Base-by-base conservation (phyloP, 2,113 vertebrate genomes). In the Nothobranchius kuhntae region DNA sequence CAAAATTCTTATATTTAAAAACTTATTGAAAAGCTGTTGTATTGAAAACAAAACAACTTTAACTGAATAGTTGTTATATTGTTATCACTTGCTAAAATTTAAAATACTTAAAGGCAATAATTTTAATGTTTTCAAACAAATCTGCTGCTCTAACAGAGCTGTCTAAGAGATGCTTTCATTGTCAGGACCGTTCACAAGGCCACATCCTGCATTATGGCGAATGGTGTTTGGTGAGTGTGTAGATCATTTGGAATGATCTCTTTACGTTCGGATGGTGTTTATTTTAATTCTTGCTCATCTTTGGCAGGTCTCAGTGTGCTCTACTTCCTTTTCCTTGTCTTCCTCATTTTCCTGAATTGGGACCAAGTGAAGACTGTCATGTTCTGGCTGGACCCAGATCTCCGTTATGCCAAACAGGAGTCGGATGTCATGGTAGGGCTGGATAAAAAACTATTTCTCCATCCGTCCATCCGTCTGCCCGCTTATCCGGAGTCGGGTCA, bases 321-420 rank as follows among this genome's bases (percentile, higher is more conserved):
- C 40, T 99, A 98, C 90, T 98, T 99, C 92, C 92, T 98, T 47
- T 97, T 99, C 89, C 93, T 99, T 77, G 95, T 96, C 15, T 96
- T 96, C 77, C 87, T 98, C 78, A 93, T 97, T 69, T 99, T 98
- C 91, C 94, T 99, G 67, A 99, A 97, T 92, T 95, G 95, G 71
- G 93, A 95, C 70, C 96, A 99, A 86, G 96, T 99, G 13, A 98
- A 97, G 87, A 89, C 91, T 4, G 81, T 99, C 3, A 96, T 98
- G 97, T 99, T 96, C 85, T 98, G 97, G 97, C 77, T 99, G n/a
- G 96, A 98, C 69, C 96, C 96, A 38, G 95, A 95, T 73, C 94
- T 99, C 59, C 96, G 96, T 0, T 95, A 96, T 0, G 96, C 95
- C 53, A 97, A 92, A 13, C 91, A 96, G 45, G 97, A 98, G 87